A percentile compares a stretch with the other conserved stretches of the same genome.
These are phyloP conservation scores for Drosophila simulans DNA, from an alignment of 1,140 invertebrate genomes.

Conservation along the genomic window DNA sequence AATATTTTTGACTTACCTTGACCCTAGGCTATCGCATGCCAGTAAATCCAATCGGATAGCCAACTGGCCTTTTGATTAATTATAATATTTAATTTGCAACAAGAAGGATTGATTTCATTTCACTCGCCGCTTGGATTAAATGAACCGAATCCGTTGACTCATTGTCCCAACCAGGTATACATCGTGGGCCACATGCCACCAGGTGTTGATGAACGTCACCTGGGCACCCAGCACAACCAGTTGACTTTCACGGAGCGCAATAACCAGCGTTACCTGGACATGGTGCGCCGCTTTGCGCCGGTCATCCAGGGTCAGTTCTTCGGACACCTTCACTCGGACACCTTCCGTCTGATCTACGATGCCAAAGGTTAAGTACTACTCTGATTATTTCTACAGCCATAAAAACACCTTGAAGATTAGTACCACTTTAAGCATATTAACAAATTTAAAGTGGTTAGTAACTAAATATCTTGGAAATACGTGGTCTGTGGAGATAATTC, in stretches of 20 bases:
- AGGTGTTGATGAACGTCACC: conserved; percentile 92
- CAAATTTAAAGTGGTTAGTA: too few relatives aligned
- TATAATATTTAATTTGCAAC: conserved; percentile 49
- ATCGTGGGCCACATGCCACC: conserved; percentile 95
- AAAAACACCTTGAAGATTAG: too few relatives aligned
- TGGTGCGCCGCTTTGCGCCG: conserved; percentile 89
- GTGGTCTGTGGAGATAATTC: too few relatives aligned
- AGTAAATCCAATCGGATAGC: conserved; percentile 28
- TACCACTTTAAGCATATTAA: too few relatives aligned
- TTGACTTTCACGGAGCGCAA: conserved; percentile 88
- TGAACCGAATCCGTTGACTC: conserved; percentile 5
- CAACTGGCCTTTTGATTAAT: conserved; percentile 41
- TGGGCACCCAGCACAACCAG: conserved; percentile 86
- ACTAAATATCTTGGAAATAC: too few relatives aligned
- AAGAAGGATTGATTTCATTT: conserved; percentile 23
- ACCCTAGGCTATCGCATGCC: conserved; percentile 13
- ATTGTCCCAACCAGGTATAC: conserved; percentile 89
- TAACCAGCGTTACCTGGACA: conserved; percentile 89
- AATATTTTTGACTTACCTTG: background rate
- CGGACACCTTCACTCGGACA: conserved; percentile 95
- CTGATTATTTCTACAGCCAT: too few relatives aligned
- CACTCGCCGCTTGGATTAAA: conserved; percentile 2
- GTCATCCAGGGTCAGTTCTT: conserved; percentile 96
- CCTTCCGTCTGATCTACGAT: conserved; percentile 93
- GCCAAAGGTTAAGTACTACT: conserved; percentile 85